phyloP scores from a whole-genome alignment of 2,113 vertebrate genomes.

The Mellivora capensis region DNA sequence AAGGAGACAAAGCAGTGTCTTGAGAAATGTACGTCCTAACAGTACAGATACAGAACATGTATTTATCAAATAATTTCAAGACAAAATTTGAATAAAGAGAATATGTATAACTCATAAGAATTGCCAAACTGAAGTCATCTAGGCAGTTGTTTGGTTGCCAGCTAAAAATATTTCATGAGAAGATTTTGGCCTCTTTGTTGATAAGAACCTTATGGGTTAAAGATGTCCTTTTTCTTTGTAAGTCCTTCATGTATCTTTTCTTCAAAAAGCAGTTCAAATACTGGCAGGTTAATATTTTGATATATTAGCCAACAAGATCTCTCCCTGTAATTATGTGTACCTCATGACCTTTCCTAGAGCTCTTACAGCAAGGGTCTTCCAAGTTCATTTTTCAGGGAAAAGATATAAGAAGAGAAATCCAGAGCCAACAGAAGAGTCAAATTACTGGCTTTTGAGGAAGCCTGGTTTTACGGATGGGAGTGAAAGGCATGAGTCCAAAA shows the following conservation, averaged over 20 bases:
- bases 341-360: not conserved
- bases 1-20: not conserved
- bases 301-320: not conserved
- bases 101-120: not conserved
- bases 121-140: not conserved
- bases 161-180: not conserved
- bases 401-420: not conserved
- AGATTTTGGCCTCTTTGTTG: not conserved
- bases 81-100: not conserved
- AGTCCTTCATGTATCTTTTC: not conserved
- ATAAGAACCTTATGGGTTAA: not conserved
- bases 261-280: not conserved
- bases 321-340: not conserved
- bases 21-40: not conserved
- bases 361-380: not conserved
- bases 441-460: not conserved
- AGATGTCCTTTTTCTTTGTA: not conserved
- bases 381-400: not conserved
- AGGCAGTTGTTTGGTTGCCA: not conserved
- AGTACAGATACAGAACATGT: not conserved
- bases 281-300: constrained; percentile 7
- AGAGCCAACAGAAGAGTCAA: not conserved
- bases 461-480: not conserved
- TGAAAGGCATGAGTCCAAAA: not conserved
- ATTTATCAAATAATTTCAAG: not conserved